A percentile compares a stretch with the other conserved stretches of the same genome.
Evolutionary conservation across 2,888 invertebrate species (phyloP).

Genomic region (Chironomus tentans): DNA sequence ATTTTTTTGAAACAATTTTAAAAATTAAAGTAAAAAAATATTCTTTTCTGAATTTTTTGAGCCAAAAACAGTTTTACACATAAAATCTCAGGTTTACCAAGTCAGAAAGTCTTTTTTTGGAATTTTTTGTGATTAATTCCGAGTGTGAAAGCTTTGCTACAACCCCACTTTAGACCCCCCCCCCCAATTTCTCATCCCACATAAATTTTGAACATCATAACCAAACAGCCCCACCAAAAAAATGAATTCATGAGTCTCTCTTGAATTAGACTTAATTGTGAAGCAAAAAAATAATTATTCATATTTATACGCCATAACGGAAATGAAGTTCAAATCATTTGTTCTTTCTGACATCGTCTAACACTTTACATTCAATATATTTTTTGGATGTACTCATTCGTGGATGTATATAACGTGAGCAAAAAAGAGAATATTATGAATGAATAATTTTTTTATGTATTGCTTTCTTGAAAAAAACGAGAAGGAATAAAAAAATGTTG

Average conservation of each 20-base stretch:
- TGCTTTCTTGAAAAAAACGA: neutral
- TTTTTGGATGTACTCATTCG: neutral
- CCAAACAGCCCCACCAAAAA: neutral
- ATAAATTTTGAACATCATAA: neutral
- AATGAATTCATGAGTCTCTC: neutral
- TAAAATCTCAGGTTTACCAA: too few relatives aligned
- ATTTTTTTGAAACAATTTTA: too few relatives aligned
- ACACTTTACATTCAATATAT: neutral
- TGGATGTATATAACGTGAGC: neutral
- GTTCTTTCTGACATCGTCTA: conserved; percentile 16
- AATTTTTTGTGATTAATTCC: too few relatives aligned
- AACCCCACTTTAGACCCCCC: too few relatives aligned
- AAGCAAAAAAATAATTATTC: neutral
- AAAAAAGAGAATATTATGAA: neutral
- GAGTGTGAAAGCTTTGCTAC: too few relatives aligned
- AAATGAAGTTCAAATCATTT: conserved; percentile 24
- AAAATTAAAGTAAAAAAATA: too few relatives aligned
- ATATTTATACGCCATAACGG: conserved; percentile 10
- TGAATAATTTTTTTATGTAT: neutral
- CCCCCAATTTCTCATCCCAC: too few relatives aligned
- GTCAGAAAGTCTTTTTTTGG: too few relatives aligned
- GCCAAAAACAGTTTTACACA: too few relatives aligned
- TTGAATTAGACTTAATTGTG: conserved; percentile 13
- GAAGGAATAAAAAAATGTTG: too few relatives aligned
- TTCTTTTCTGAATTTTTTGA: too few relatives aligned